Conservation (phyloP, 2,888 invertebrate genomes). For the Epinotia ramella region DNA sequence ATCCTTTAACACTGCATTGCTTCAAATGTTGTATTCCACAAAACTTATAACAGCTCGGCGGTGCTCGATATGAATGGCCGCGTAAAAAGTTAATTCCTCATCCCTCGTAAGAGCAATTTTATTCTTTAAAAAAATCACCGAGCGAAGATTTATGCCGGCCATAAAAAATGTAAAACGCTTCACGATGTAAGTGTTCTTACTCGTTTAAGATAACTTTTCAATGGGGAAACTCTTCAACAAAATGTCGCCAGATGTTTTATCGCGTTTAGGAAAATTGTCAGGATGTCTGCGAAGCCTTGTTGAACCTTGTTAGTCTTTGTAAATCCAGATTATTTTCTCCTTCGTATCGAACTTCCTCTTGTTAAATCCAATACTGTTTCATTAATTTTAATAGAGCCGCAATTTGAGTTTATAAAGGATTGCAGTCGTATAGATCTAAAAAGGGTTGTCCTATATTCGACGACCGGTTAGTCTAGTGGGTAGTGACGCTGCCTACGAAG, state of each 20-base stretch:
- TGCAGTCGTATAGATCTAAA: not conserved
- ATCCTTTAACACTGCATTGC: conserved; percentile 54
- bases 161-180: conserved; percentile 49
- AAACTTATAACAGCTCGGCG: conserved; percentile 62
- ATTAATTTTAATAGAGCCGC: conserved; percentile 14
- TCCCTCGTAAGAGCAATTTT: conserved; percentile 55
- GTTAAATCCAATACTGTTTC: conserved; percentile 25
- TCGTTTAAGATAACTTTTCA: conserved; percentile 49
- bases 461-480: too few relatives aligned
- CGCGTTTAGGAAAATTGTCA: conserved; percentile 31
- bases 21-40: conserved; percentile 56
- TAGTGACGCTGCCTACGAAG: too few relatives aligned
- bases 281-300: conserved; percentile 14
- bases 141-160: conserved; percentile 48
- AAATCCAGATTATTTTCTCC: conserved; percentile 22
- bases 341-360: conserved; percentile 21
- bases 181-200: conserved; percentile 46
- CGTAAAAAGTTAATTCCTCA: conserved; percentile 64
- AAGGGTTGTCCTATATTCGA: too few relatives aligned
- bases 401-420: conserved; percentile 3
- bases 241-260: conserved; percentile 46
- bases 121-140: conserved; percentile 50
- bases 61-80: conserved; percentile 57
- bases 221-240: conserved; percentile 47
- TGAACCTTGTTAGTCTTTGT: conserved; percentile 31